These are phyloP conservation scores for Pterois miles DNA, from an alignment of 2,797 vertebrate genomes.

Conservation along the genomic window DNA sequence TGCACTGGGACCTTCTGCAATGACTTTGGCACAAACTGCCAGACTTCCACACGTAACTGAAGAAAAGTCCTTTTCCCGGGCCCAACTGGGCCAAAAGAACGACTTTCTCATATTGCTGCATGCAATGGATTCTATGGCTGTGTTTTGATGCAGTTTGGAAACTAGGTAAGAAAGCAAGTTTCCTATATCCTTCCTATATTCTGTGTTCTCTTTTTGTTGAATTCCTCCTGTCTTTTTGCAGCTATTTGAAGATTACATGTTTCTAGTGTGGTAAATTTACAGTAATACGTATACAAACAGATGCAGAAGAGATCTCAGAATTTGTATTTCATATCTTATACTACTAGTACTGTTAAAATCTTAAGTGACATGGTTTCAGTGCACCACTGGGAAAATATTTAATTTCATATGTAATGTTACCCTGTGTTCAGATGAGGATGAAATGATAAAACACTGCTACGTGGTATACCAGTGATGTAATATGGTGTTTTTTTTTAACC, in stretches of 20 bases:
- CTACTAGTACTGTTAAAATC: background rate
- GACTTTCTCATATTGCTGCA: background rate
- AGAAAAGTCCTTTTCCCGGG: background rate
- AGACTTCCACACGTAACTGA: constrained; percentile 13
- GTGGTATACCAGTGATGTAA: background rate
- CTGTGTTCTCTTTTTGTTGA: background rate
- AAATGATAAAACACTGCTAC: background rate
- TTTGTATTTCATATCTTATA: background rate
- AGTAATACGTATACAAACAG: background rate
- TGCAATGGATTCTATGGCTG: background rate
- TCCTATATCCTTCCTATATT: background rate
- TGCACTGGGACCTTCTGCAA: background rate
- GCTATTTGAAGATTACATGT: accelerated
- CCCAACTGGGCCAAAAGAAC: background rate
- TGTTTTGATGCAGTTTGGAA: constrained; percentile 40
- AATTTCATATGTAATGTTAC: background rate
- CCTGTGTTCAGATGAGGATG: background rate
- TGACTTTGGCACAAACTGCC: background rate
- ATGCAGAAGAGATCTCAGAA: background rate
- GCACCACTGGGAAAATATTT: background rate
- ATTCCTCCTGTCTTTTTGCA: background rate
- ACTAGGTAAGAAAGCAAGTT: constrained; percentile 58
- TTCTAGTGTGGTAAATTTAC: background rate
- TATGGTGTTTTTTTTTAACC: background rate
- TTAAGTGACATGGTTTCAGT: background rate